phyloP scores from a whole-genome alignment of 2,797 vertebrate genomes.

The Novumbra hubbsi region DNA sequence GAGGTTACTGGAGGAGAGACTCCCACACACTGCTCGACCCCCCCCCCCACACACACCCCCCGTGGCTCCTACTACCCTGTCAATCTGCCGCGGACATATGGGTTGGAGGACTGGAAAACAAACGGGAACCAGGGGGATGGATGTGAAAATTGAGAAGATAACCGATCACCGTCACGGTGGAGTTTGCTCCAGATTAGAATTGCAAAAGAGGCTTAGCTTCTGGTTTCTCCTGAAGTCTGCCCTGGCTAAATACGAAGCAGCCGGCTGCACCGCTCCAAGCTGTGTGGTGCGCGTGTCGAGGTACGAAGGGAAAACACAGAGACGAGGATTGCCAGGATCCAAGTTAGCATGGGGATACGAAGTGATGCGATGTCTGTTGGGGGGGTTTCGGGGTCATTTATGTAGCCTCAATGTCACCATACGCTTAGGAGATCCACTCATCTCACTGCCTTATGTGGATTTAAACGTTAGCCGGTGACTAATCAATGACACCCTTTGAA shows the following conservation, averaged over 20 bases:
- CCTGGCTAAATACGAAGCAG: constrained; percentile 36
- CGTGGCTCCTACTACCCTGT: neutral
- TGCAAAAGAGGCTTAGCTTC: constrained; percentile 31
- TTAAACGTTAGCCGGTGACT: constrained; percentile 2
- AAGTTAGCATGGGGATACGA: neutral
- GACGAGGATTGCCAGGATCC: neutral
- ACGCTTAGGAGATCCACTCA: neutral
- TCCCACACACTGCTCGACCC: neutral
- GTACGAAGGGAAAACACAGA: neutral
- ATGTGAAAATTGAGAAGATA: constrained; percentile 33
- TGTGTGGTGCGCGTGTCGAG: constrained; percentile 14
- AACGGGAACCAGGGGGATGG: neutral
- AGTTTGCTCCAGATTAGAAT: constrained; percentile 41
- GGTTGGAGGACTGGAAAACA: neutral
- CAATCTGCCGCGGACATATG: constrained; percentile 8
- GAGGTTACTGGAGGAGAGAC: neutral
- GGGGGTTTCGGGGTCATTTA: constrained; percentile 9
- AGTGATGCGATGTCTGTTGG: neutral
- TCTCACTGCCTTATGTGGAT: constrained; percentile 14
- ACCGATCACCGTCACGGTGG: constrained; percentile 41
- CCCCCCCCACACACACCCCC: neutral
- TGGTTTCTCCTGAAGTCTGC: constrained; percentile 28
- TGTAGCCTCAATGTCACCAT: constrained; percentile 30
- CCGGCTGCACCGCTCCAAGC: constrained; percentile 34
- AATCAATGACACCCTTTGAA: constrained; percentile 16